Evolutionary conservation across 2,797 vertebrate species (phyloP).

Genomic region (Carduelis carduelis): DNA sequence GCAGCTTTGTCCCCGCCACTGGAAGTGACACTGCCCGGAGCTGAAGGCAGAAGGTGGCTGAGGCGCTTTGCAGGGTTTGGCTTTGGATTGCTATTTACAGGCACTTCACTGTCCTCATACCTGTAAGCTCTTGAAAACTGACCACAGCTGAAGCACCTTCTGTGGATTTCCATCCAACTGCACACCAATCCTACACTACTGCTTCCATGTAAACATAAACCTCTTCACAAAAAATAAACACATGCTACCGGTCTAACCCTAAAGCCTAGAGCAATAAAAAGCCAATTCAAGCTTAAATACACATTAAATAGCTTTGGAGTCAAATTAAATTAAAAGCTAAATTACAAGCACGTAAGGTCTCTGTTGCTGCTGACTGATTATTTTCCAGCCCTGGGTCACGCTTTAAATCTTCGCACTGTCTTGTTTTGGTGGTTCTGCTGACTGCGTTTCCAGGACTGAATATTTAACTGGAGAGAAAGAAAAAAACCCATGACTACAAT

Average conservation of each 20-base stretch:
- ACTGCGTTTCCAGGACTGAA: slow-evolving; percentile 81
- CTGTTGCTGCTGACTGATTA: not conserved
- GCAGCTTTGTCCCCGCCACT: accelerated
- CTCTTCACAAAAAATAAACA: slow-evolving; percentile 40
- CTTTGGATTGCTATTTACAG: slow-evolving; percentile 59
- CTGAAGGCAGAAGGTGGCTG: not conserved
- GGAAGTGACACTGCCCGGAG: not conserved
- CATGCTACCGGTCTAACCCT: slow-evolving; percentile 19
- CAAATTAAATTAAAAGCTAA: slow-evolving; percentile 56
- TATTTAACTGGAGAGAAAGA: slow-evolving; percentile 80
- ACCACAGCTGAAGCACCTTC: not conserved
- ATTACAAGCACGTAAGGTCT: slow-evolving; percentile 49
- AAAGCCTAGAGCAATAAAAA: slow-evolving; percentile 49
- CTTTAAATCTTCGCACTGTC: slow-evolving; percentile 60
- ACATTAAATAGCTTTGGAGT: slow-evolving; percentile 49
- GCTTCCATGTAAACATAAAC: slow-evolving; percentile 53
- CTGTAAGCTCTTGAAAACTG: not conserved
- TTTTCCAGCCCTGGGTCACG: not conserved
- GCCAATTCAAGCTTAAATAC: slow-evolving; percentile 39
- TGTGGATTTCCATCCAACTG: not conserved
- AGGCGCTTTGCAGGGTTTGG: not conserved
- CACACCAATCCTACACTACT: not conserved
- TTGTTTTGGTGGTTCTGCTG: slow-evolving; percentile 77
- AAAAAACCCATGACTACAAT: not conserved
- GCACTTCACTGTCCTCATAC: slow-evolving; percentile 36